These are phyloP conservation scores for Dicyrtomina minuta DNA, from an alignment of 2,888 invertebrate genomes.

Conservation along the genomic window DNA sequence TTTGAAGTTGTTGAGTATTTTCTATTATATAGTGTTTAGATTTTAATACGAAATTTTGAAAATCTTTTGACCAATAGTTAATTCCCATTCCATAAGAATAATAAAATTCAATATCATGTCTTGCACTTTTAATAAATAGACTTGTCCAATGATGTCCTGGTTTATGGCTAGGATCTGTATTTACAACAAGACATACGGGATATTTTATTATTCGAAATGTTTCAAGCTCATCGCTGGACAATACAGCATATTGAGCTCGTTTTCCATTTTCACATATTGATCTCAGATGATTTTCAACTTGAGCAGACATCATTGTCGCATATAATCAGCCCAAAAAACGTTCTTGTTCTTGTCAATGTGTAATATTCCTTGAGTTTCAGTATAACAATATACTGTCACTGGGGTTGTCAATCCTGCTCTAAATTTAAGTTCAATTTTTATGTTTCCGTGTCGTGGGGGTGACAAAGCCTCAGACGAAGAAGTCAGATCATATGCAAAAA, in stretches of 20 bases:
- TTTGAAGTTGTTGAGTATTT: constrained; percentile 18
- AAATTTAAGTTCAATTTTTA: constrained; percentile 34
- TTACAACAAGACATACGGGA: constrained; percentile 31
- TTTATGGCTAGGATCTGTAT: constrained; percentile 5
- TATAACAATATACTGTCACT: constrained; percentile 37
- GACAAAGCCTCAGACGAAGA: neutral
- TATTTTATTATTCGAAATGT: constrained; percentile 11
- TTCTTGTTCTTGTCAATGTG: constrained; percentile 37
- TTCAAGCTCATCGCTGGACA: constrained; percentile 31
- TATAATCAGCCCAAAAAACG: constrained; percentile 35
- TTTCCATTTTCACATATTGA: constrained; percentile 4
- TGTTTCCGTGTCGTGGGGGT: constrained; percentile 13
- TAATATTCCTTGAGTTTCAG: constrained; percentile 34
- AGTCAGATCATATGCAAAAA: constrained; percentile 23
- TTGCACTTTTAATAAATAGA: constrained; percentile 11
- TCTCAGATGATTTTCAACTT: constrained; percentile 5
- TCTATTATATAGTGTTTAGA: neutral
- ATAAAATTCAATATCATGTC: constrained; percentile 27
- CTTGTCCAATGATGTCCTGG: constrained; percentile 33
- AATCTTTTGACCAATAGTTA: constrained; percentile 7
- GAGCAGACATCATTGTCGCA: constrained; percentile 26
- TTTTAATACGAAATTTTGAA: constrained; percentile 30
- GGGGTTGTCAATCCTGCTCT: constrained; percentile 4
- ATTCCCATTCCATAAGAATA: constrained; percentile 31
- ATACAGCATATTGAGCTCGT: constrained; percentile 17